Conservation (phyloP, 2,888 invertebrate genomes). For the Tillus elongatus region DNA sequence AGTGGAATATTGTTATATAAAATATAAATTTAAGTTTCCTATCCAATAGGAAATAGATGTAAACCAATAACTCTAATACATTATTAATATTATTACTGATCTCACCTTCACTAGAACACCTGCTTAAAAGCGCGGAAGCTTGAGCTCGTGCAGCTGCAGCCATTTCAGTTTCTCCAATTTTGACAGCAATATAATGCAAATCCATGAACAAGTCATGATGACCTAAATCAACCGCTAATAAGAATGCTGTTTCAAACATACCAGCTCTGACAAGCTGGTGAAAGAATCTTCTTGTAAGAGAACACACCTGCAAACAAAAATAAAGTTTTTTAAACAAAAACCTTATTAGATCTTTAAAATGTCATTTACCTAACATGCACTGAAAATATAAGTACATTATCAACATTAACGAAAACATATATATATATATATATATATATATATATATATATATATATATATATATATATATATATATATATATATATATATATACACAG, state of each 20-base stretch:
- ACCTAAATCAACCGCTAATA: slow-evolving; percentile 74
- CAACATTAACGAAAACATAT: too few species aligned
- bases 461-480: too few species aligned
- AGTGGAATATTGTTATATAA: too few species aligned
- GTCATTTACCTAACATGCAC: too few species aligned
- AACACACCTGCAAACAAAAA: slow-evolving; percentile 51
- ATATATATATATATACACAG: too few species aligned
- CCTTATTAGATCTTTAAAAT: too few species aligned
- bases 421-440: too few species aligned
- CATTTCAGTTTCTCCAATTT: slow-evolving; percentile 52
- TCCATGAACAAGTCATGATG: slow-evolving; percentile 85
- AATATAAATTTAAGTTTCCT: too few species aligned
- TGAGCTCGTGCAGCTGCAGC: slow-evolving; percentile 62
- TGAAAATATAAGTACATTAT: too few species aligned
- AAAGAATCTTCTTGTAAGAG: slow-evolving; percentile 78
- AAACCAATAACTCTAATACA: background rate
- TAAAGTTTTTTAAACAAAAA: slow-evolving; percentile 1
- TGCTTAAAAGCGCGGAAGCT: slow-evolving; percentile 45
- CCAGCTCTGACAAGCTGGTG: slow-evolving; percentile 72
- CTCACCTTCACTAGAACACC: slow-evolving; percentile 39
- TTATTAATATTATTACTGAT: background rate
- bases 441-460: too few species aligned
- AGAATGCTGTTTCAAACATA: slow-evolving; percentile 71
- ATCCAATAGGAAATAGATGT: too few species aligned
- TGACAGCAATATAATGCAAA: slow-evolving; percentile 63